A percentile compares a stretch with the other conserved stretches of the same genome.
Evolutionary conservation across 2,113 vertebrate species (phyloP).

Genomic region (Hippopotamus amphibius): DNA sequence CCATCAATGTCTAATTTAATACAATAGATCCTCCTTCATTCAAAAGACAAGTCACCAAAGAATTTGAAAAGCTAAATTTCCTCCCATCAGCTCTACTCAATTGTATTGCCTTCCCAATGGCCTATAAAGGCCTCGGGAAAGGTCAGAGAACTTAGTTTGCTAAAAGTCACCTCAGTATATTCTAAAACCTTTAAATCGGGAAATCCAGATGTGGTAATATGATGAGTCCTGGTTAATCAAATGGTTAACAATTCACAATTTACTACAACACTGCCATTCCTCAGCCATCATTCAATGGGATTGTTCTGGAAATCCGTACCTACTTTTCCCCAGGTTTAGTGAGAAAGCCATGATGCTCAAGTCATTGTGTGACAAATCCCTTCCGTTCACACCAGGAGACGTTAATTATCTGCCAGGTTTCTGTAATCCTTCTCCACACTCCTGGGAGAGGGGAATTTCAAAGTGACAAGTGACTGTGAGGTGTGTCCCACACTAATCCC

Average conservation of each 20-base stretch:
- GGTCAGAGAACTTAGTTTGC: conserved; percentile 58
- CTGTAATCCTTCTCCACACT: conserved; percentile 69
- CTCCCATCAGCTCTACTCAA: not conserved
- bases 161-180: not conserved
- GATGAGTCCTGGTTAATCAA: conserved; percentile 56
- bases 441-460: conserved; percentile 45
- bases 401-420: conserved; percentile 76
- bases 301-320: conserved; percentile 18
- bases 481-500: conserved; percentile 42
- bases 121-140: conserved; percentile 65
- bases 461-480: conserved; percentile 72
- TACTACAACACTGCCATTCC: not conserved
- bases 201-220: conserved; percentile 42
- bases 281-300: conserved; percentile 12
- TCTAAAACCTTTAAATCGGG: conserved; percentile 54
- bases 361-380: conserved; percentile 63
- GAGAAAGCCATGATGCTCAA: conserved; percentile 51
- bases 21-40: not conserved
- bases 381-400: conserved; percentile 57
- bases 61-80: conserved; percentile 10
- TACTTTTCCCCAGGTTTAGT: conserved; percentile 9
- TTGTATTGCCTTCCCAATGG: conserved; percentile 45
- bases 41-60: conserved; percentile 46
- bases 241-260: conserved; percentile 67
- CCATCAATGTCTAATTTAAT: not conserved